Conservation (phyloP, 1,140 invertebrate species). For the Dinothrombium tinctorium region DNA sequence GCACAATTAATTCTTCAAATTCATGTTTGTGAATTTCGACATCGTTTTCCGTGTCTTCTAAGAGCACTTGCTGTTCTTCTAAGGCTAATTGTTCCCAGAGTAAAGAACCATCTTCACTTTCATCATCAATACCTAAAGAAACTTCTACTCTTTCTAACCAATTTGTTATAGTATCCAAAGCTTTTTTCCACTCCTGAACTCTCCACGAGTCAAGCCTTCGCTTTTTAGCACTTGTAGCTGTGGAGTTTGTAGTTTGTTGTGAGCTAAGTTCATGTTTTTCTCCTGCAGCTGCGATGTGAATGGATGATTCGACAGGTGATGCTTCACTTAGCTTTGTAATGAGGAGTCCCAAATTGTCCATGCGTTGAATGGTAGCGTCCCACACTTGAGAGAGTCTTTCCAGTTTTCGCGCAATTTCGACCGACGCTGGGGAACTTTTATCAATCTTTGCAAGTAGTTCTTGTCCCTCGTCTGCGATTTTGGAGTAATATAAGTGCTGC, state of each 20-base stretch:
- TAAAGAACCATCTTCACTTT: constrained; percentile 18
- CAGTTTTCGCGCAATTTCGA: constrained; percentile 23
- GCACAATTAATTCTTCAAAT: constrained; percentile 12
- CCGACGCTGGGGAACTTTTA: constrained; percentile 8
- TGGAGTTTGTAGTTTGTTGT: neutral
- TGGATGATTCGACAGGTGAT: neutral
- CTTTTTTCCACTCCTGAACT: constrained; percentile 27
- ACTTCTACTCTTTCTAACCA: constrained; percentile 34
- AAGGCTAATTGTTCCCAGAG: constrained; percentile 14
- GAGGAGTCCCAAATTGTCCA: constrained; percentile 47
- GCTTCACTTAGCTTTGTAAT: constrained; percentile 1
- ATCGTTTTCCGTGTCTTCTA: constrained; percentile 26
- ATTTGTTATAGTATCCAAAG: constrained; percentile 26
- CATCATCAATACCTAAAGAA: constrained; percentile 23
- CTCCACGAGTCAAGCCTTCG: constrained; percentile 22
- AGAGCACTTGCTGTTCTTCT: constrained; percentile 32
- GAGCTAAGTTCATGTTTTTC: constrained; percentile 1
- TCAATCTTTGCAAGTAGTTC: constrained; percentile 16
- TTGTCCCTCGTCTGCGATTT: constrained; percentile 5
- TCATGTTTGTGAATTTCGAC: constrained; percentile 17
- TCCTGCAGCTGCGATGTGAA: neutral
- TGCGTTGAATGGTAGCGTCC: constrained; percentile 51
- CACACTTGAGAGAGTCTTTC: constrained; percentile 51
- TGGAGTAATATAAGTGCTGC: neutral
- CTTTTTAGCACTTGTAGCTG: constrained; percentile 19